Base-by-base conservation (phyloP, 1,140 invertebrate genomes). In the Cotesia chilonis region DNA sequence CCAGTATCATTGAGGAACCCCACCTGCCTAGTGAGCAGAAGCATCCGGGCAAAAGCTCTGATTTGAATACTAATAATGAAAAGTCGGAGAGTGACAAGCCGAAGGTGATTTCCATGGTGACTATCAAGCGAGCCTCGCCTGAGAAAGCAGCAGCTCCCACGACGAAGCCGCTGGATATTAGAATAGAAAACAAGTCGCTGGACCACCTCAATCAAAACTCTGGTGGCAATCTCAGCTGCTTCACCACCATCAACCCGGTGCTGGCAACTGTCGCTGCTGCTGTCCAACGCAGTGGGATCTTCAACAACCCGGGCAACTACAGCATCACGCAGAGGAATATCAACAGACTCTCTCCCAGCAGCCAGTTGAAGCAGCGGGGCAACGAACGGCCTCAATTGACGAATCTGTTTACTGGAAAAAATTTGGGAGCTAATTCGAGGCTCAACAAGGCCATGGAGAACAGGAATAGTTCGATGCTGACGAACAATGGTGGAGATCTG, bases 31-130 rank as follows among this genome's bases (percentile, higher is more conserved):
- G 82, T 64, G 76, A 85, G 47, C 79, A 84, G 28, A 84, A 84
- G 47, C 80, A 80, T 47, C 81, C 82, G 1, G 67, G 54, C 0
- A 61, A 67, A 4, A 73, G 72, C 52, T 63, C 72, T 51, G 63
- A 9, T 54, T 59, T 61, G 55, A 80, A 78, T 38, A 75, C 70
- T 10, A 69, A 38, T 20, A 75, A 76, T 28, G 77, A 83, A 20
- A 74, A 78, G 70, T 69, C 76, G 2, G 75, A 78, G 0, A 54
- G 70, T 0, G 80, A 85, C 14, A 87, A 87, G 57, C 86, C 86
- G 1, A 87, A 87, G 65, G 85, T 87, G 35, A 85, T 87, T 64
- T 87, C 86, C 0, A 85, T 87, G 82, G 81, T 87, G 10, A 87
- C 86, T 1, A 84, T 87, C 0, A 87, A 86, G 59, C 76, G 82